Evolutionary conservation across 2,888 invertebrate genomes (phyloP).

Genomic region (Tipula vernalis): DNA sequence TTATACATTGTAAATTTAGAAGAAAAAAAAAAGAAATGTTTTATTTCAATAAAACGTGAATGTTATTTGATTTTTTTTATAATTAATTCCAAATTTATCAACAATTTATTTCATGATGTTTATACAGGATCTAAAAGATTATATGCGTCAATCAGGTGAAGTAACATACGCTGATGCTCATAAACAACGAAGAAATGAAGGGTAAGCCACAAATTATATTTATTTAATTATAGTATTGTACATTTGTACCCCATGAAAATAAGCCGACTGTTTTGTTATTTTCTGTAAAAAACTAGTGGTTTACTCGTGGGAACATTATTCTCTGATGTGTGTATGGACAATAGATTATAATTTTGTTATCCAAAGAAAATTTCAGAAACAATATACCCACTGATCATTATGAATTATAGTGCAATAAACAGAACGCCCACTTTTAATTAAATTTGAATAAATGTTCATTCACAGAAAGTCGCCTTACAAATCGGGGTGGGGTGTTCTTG

Average conservation of each 20-base stretch:
- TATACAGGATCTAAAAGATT: conserved; percentile 90
- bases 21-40: not conserved
- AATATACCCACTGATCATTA: not conserved
- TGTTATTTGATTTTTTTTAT: not conserved
- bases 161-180: conserved; percentile 98
- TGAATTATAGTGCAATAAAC: not conserved
- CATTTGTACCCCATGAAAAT: not conserved
- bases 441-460: not conserved
- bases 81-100: not conserved
- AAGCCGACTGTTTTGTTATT: not conserved
- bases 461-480: not conserved
- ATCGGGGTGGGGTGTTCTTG: not conserved
- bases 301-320: conserved; percentile 17
- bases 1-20: not conserved
- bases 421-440: not conserved
- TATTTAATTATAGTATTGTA: not conserved
- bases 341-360: conserved; percentile 6
- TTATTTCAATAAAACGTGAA: not conserved
- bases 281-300: conserved; percentile 14
- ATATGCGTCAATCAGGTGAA: conserved; percentile 98
- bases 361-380: conserved; percentile 16
- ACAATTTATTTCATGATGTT: not conserved
- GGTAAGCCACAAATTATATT: conserved; percentile 44
- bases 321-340: conserved; percentile 15
- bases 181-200: conserved; percentile 87